phyloP scores from a whole-genome alignment of 1,140 invertebrate species.

The Nylanderia fulva region DNA sequence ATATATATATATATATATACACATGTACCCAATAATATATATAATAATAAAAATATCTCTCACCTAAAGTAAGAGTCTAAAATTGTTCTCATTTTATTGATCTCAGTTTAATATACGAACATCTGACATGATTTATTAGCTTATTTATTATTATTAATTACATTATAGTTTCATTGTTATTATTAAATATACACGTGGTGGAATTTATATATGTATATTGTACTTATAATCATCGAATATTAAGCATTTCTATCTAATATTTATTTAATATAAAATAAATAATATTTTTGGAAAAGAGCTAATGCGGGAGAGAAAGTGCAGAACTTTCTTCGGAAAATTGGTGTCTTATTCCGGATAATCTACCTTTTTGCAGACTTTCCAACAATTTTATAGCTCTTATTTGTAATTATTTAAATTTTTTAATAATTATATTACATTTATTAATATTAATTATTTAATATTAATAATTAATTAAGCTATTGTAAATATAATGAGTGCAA shows the following conservation, averaged over 20 bases:
- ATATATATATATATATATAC: too few relatives aligned
- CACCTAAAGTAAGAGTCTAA: too few relatives aligned
- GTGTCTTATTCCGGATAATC: conserved; percentile 52
- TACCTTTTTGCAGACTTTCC: conserved; percentile 57
- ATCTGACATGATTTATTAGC: not conserved
- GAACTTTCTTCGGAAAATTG: conserved; percentile 65
- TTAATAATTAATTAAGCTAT: not conserved
- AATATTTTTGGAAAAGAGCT: conserved; percentile 61
- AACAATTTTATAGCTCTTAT: not conserved
- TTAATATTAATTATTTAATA: not conserved
- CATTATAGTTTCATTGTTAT: not conserved
- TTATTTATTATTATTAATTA: not conserved
- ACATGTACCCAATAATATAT: too few relatives aligned
- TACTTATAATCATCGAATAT: not conserved
- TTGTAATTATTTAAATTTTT: not conserved
- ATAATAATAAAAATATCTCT: too few relatives aligned
- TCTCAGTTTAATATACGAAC: not conserved
- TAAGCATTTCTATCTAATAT: not conserved
- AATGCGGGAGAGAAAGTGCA: conserved; percentile 64
- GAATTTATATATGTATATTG: not conserved
- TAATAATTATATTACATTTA: not conserved
- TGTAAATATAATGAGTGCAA: too few relatives aligned
- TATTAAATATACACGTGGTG: not conserved
- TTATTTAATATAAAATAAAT: conserved; percentile 39
- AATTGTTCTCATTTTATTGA: too few relatives aligned